Conservation (phyloP, 1,140 invertebrate species). For the Drosophila kurseongensis region DNA sequence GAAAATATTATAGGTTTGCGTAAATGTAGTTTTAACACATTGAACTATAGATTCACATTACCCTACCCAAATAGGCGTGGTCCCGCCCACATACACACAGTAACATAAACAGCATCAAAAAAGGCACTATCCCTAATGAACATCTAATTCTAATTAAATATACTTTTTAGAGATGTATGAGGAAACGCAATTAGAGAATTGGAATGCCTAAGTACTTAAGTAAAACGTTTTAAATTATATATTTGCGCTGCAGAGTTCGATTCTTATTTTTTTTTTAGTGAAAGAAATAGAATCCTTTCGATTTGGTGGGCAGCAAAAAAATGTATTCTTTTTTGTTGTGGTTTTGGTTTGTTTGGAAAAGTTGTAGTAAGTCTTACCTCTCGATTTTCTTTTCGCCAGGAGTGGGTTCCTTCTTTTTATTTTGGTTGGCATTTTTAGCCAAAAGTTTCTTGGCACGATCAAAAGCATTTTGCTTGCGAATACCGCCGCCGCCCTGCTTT, state of each 20-base stretch:
- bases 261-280: conserved; percentile 22
- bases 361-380: conserved; percentile 83
- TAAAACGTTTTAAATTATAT: conserved; percentile 27
- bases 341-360: conserved; percentile 44
- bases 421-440: conserved; percentile 85
- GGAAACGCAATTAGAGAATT: conserved; percentile 27
- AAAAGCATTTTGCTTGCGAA: conserved; percentile 85
- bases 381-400: conserved; percentile 84
- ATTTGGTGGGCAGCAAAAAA: conserved; percentile 46
- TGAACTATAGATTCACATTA: background rate
- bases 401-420: conserved; percentile 84
- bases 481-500: conserved; percentile 84
- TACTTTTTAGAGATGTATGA: conserved; percentile 21
- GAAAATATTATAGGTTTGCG: background rate
- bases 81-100: conserved; percentile 7
- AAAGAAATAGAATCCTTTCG: conserved; percentile 33
- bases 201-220: conserved; percentile 43
- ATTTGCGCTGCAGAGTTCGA: conserved; percentile 14
- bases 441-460: conserved; percentile 85
- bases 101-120: conserved; percentile 12
- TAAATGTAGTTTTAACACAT: conserved; percentile 6
- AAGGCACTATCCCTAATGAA: conserved; percentile 14
- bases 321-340: conserved; percentile 45
- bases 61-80: background rate
- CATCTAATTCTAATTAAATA: conserved; percentile 17